Percentiles rank a stretch among this genome's conserved stretches.
phyloP scores from a whole-genome alignment of 2,797 vertebrate genomes.

The Coccyzus lansbergi region DNA sequence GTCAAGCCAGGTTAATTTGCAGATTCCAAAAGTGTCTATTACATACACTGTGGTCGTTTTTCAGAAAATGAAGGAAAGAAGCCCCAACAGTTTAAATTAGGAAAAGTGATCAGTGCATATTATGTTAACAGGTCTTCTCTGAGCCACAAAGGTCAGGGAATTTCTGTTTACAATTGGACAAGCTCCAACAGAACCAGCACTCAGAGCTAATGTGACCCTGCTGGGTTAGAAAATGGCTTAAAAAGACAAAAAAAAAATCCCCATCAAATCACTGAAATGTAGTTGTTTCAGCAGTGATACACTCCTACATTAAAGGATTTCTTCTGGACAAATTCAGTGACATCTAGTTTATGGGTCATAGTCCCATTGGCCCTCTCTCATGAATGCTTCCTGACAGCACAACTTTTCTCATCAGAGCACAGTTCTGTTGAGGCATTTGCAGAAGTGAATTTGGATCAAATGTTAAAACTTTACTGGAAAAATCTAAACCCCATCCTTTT shows the following conservation, averaged over 20 bases:
- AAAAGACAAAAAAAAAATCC: conserved; percentile 14
- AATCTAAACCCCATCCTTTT: background rate
- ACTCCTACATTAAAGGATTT: conserved; percentile 45
- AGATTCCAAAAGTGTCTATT: conserved; percentile 28
- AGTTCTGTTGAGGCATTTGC: background rate
- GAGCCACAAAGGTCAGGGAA: conserved; percentile 47
- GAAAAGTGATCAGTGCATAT: conserved; percentile 55
- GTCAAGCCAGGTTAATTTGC: conserved; percentile 64
- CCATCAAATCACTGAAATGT: conserved; percentile 23
- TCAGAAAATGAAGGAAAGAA: background rate
- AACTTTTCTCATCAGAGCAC: background rate
- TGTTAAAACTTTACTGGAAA: background rate
- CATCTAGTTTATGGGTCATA: conserved; percentile 29
- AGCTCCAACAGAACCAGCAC: conserved; percentile 33
- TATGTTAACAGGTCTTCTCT: conserved; percentile 43
- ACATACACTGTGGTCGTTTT: background rate
- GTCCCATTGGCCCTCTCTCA: background rate
- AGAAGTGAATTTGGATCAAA: background rate
- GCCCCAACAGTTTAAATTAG: background rate
- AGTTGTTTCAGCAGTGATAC: conserved; percentile 66
- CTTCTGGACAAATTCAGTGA: conserved; percentile 43
- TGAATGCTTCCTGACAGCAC: background rate
- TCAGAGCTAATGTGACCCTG: conserved; percentile 54
- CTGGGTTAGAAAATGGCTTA: conserved; percentile 59
- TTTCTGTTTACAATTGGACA: conserved; percentile 53